Conservation (phyloP, 2,888 invertebrate genomes). For the Metopia argyrocephala region DNA sequence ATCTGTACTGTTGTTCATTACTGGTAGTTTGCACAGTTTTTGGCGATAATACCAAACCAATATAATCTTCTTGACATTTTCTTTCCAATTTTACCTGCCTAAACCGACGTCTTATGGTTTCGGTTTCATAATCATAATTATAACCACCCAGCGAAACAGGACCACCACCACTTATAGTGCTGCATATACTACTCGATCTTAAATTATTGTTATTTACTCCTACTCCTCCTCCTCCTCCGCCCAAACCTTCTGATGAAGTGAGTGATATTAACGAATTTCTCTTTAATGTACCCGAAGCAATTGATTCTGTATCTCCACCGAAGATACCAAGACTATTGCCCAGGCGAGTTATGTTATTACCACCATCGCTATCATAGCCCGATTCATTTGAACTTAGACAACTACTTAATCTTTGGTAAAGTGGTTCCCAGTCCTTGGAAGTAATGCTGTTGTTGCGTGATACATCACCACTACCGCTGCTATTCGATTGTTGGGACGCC, state of each 20-base stretch:
- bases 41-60: conserved; percentile 86
- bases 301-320: conserved; percentile 77
- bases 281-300: conserved; percentile 76
- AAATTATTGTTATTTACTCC: conserved; percentile 60
- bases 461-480: conserved; percentile 68
- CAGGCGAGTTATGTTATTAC: conserved; percentile 71
- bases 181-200: conserved; percentile 66
- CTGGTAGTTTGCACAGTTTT: conserved; percentile 79
- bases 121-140: conserved; percentile 79
- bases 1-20: conserved; percentile 82
- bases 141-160: conserved; percentile 76
- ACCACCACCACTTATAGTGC: conserved; percentile 77
- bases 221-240: conserved; percentile 49
- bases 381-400: conserved; percentile 91
- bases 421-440: conserved; percentile 81
- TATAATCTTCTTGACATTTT: conserved; percentile 83
- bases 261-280: conserved; percentile 76
- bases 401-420: conserved; percentile 83
- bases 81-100: conserved; percentile 84
- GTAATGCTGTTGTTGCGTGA: conserved; percentile 81
- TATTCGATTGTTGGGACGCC: conserved; percentile 44
- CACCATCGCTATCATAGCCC: conserved; percentile 90
- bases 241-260: conserved; percentile 74
- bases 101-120: conserved; percentile 82
- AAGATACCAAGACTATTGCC: conserved; percentile 77